Evolutionary conservation across 2,888 invertebrate species (phyloP), one percentile per base, ranked within the genome.

Genomic region (Pegoplata infirma): DNA sequence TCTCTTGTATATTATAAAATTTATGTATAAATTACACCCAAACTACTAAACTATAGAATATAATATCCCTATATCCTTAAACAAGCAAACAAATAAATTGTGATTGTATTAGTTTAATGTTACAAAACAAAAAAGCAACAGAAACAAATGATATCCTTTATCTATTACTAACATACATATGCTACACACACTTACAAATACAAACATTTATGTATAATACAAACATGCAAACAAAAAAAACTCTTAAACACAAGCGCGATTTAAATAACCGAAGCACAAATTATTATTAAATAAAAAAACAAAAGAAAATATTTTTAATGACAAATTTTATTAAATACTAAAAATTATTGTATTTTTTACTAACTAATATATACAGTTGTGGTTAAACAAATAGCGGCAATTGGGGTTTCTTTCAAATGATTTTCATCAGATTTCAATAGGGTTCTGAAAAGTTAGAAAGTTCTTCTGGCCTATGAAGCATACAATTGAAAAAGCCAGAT

Each of bases 21-120:
- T n/a, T n/a, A n/a, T 40, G n/a, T n/a, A 40, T 3, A 40, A 40
- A 4, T n/a, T n/a, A 40, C 36, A n/a, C 36, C 12, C 36, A 40
- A n/a, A n/a, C n/a, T n/a, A n/a, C 5, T 40, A 40, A n/a, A 10
- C 36, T 40, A 40, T 40, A 40, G n/a, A 12, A 40, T 40, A 25
- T 3, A 25, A 25, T 25, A 5, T 5, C 25, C 6, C 6, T 25
- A 25, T 6, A 40, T 40, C 36, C 36, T 40, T n/a, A 44, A n/a
- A 51, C 56, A 58, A 58, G 36, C 58, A 36, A 71, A 44, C 61
- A 44, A 59, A 59, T 59, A 51, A 69, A 59, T 59, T 58, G 59
- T 51, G 51, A 69, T 58, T 69, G 59, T 36, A 58, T 58, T 59
- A 51, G 49, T 36, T 51, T 23, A 69, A 53, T 69, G 51, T 51